Evolutionary conservation across 2,113 vertebrate species (phyloP), one percentile per base, ranked within the genome.

Genomic region (Theristicus caerulescens): DNA sequence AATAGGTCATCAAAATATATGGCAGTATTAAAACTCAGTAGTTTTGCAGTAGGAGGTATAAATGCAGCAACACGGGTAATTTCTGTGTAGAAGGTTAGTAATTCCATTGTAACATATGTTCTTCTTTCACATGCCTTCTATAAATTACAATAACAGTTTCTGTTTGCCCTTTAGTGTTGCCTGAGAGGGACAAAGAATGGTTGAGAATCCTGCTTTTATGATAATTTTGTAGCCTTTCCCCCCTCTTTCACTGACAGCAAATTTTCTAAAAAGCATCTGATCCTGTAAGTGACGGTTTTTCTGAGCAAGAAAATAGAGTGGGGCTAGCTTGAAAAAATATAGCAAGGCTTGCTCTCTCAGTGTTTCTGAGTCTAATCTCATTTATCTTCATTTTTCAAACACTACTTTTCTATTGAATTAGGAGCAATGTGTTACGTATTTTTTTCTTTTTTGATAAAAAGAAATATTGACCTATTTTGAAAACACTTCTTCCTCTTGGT

Each of bases 361-460:
- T 49, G 7, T 64, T 88, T 76, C 65, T 11, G 6, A 58, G 29
- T 72, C 32, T 77, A 36, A 85, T 59, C 38, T 92, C 62, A 80
- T 95, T 88, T 94, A 65, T 91, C 86, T 86, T 95, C 10, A 49
- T 91, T 82, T 95, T 88, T 65, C 7, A 47, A 80, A 74, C 24
- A 52, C 7, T 21, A 31, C 8, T 95, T 91, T 87, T 87, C 25
- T 72, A 32, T 32, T 90, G 65, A 82, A 84, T 74, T 69, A 61
- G 44, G 32, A 94, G 5, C 47, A 85, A 36, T 47, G 9, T 34
- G 10, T 57, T 84, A 42, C 0, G 0, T n/a, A 5, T 57, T 58
- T 54, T 81, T 49, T 34, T 34, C 4, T 13, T 58, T 62, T 84
- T 32, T 55, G 25, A 61, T 85, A 80, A 57, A 47, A 36, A 76